Conservation (phyloP, 2,113 vertebrate species). For the Microcebus murinus region DNA sequence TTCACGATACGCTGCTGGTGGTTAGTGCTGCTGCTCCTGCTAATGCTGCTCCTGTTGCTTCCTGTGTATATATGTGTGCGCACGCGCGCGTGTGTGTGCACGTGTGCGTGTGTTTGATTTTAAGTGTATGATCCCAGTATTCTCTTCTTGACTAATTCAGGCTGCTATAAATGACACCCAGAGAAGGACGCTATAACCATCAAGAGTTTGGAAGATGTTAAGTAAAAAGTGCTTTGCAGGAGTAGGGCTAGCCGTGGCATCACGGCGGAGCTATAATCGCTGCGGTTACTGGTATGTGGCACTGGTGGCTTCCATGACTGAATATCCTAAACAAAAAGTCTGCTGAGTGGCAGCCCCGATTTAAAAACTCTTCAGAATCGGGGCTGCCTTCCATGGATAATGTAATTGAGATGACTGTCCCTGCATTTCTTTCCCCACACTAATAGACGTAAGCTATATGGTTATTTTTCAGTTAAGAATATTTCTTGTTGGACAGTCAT, state of each 20-base stretch:
- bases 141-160: not conserved
- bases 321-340: not conserved
- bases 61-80: too few relatives aligned
- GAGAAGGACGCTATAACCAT: not conserved
- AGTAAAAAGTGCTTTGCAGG: not conserved
- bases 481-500: not conserved
- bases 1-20: not conserved
- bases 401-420: not conserved
- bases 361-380: not conserved
- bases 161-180: slow-evolving; percentile 18
- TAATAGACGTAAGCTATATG: not conserved
- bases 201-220: not conserved
- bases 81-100: too few relatives aligned
- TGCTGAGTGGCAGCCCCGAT: not conserved
- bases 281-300: not conserved
- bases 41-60: not conserved
- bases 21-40: too few relatives aligned
- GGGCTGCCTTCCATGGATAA: not conserved
- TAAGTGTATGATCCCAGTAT: not conserved
- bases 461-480: not conserved
- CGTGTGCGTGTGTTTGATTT: not conserved
- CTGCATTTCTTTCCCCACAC: not conserved
- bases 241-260: not conserved
- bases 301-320: not conserved
- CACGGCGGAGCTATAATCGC: rapidly evolving